phyloP scores from a whole-genome alignment of 2,113 vertebrate genomes.

The Poeciliopsis prolifica region DNA sequence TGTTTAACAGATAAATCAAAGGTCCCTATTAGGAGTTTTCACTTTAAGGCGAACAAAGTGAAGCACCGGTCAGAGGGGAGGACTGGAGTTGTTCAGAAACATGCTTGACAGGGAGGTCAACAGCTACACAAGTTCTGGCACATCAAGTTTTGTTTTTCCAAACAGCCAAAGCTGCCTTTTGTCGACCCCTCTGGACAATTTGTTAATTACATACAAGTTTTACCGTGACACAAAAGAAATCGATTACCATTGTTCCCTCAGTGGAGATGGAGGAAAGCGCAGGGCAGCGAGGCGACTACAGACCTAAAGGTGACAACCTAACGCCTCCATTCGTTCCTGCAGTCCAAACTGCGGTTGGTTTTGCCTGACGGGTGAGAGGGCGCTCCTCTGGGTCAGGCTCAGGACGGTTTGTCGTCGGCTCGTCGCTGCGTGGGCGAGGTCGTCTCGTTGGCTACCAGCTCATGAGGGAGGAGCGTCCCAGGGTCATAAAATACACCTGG shows the following conservation, averaged over 20 bases:
- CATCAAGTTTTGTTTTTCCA: constrained; percentile 6
- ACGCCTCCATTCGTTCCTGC: neutral
- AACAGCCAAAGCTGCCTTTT: constrained; percentile 9
- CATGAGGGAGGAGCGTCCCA: constrained; percentile 78
- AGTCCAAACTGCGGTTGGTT: constrained; percentile 49
- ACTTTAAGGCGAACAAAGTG: constrained; percentile 59
- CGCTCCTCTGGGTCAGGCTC: constrained; percentile 29
- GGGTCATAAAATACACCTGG: constrained; percentile 82
- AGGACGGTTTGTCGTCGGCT: constrained; percentile 34
- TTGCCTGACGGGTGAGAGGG: constrained; percentile 9
- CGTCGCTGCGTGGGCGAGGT: constrained; percentile 6
- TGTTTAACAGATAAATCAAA: constrained; percentile 48
- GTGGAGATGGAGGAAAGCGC: constrained; percentile 12
- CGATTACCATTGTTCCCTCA: constrained; percentile 22
- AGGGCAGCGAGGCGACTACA: constrained; percentile 11
- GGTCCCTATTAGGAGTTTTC: constrained; percentile 57
- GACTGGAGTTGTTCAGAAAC: constrained; percentile 32
- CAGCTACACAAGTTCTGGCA: constrained; percentile 41
- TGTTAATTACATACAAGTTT: constrained; percentile 49
- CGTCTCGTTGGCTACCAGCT: constrained; percentile 68
- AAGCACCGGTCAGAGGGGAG: constrained; percentile 36
- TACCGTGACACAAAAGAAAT: constrained; percentile 63
- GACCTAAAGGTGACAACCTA: neutral
- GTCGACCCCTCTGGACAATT: constrained; percentile 7
- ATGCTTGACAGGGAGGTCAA: constrained; percentile 52